Conservation (phyloP, 2,888 invertebrate genomes). For the Stenolophus ochropezus region DNA sequence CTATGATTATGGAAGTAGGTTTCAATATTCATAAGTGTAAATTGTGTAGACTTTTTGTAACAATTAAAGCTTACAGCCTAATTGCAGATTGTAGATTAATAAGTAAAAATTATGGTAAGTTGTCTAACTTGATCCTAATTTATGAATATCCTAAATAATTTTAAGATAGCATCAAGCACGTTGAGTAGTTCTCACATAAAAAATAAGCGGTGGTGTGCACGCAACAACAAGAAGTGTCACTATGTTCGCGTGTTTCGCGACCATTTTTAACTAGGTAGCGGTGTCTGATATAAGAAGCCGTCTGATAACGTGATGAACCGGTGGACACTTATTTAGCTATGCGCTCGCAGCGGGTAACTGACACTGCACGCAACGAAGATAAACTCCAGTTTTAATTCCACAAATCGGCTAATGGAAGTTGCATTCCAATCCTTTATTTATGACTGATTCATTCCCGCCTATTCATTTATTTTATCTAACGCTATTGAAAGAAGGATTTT, state of each 20-base stretch:
- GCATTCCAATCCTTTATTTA: too few relatives aligned
- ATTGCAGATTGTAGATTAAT: too few relatives aligned
- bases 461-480: too few relatives aligned
- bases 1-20: too few relatives aligned
- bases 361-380: not conserved
- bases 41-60: too few relatives aligned
- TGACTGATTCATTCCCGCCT: too few relatives aligned
- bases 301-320: slow-evolving; percentile 31
- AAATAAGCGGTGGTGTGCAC: slow-evolving; percentile 6
- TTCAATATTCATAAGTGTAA: too few relatives aligned
- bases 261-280: slow-evolving; percentile 27
- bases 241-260: not conserved
- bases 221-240: slow-evolving; percentile 32
- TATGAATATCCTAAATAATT: slow-evolving; percentile 14
- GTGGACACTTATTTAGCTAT: slow-evolving; percentile 46
- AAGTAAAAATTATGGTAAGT: not conserved
- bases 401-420: not conserved
- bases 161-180: slow-evolving; percentile 18
- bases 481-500: too few relatives aligned
- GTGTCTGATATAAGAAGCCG: slow-evolving; percentile 22
- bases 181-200: not conserved
- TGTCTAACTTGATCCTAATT: not conserved
- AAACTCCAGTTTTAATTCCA: not conserved
- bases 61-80: too few relatives aligned
- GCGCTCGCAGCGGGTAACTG: not conserved